A percentile compares a stretch with the other conserved stretches of the same genome.
Conservation (phyloP, 30 jellyfish, hydroid and myxozoan genomes). For the Turritopsis dohrnii region DNA sequence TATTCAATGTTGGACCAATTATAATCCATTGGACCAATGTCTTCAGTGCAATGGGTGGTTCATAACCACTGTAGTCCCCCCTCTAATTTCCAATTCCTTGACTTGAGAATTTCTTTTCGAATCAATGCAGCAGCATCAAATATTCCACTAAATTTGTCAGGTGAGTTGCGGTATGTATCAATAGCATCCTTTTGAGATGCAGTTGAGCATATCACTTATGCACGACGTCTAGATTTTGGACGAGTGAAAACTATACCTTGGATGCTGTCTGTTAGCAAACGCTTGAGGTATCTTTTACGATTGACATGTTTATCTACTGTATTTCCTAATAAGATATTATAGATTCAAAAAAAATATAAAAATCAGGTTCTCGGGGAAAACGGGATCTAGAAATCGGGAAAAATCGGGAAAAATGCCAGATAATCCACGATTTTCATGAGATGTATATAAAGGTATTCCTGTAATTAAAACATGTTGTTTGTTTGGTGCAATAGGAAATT, state of each 20-base stretch:
- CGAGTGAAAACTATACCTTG: conserved; percentile 5
- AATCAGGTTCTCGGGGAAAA: too few relatives aligned
- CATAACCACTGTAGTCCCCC: conserved; percentile 21
- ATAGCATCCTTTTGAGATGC: neutral
- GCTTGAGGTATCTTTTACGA: conserved; percentile 1
- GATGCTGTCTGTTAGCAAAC: conserved; percentile 11
- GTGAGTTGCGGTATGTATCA: conserved; percentile 3
- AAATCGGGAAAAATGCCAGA: too few relatives aligned
- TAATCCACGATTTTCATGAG: too few relatives aligned
- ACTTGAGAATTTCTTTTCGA: conserved; percentile 15
- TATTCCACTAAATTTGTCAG: neutral
- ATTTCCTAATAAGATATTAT: neutral
- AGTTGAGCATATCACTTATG: neutral
- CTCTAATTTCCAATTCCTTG: neutral
- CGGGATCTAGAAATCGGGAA: too few relatives aligned
- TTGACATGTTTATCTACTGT: neutral
- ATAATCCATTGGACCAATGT: conserved; percentile 16
- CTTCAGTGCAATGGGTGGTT: conserved; percentile 14
- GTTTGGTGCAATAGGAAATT: too few relatives aligned
- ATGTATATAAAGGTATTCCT: too few relatives aligned
- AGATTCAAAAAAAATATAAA: too few relatives aligned
- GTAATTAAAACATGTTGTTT: too few relatives aligned
- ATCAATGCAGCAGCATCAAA: conserved; percentile 2
- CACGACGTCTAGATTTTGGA: conserved; percentile 10
- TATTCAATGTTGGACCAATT: conserved; percentile 11